Evolutionary conservation across 2,888 invertebrate genomes (phyloP).

Genomic region (Saturnia japonica): DNA sequence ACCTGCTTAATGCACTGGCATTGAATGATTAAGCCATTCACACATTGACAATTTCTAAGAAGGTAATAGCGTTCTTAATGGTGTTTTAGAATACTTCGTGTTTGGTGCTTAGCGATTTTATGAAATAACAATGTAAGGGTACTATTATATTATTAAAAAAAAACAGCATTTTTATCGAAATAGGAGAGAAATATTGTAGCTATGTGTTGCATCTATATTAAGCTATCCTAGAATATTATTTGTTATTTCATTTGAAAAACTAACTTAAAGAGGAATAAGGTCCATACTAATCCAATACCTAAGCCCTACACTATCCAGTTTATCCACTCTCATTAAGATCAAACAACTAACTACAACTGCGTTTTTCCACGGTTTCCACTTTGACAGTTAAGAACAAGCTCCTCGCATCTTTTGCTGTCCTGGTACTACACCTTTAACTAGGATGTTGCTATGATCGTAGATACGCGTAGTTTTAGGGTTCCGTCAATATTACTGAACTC

Average conservation of each 20-base stretch:
- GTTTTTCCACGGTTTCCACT: slow-evolving; percentile 58
- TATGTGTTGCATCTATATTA: too few species aligned
- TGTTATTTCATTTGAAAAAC: not conserved
- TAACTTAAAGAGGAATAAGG: slow-evolving; percentile 28
- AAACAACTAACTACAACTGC: slow-evolving; percentile 60
- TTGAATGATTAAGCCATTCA: not conserved
- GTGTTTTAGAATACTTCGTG: too few species aligned
- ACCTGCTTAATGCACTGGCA: not conserved
- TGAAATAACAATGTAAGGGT: too few species aligned
- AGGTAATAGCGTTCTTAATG: not conserved
- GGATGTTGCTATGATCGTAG: slow-evolving; percentile 75
- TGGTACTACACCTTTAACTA: slow-evolving; percentile 69
- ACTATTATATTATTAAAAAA: too few species aligned
- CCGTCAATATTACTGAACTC: not conserved
- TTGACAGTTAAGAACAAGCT: slow-evolving; percentile 52
- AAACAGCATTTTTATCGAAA: too few species aligned
- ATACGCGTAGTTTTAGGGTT: slow-evolving; percentile 39
- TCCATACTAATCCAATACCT: slow-evolving; percentile 48
- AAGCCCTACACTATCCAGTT: slow-evolving; percentile 72
- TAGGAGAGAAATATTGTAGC: too few species aligned
- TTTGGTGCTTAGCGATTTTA: too few species aligned
- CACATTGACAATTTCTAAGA: not conserved
- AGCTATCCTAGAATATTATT: not conserved
- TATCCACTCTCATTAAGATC: slow-evolving; percentile 81
- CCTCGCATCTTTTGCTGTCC: slow-evolving; percentile 56